phyloP scores from a whole-genome alignment of 2,797 vertebrate genomes.

The Lycodopsis pacificus region DNA sequence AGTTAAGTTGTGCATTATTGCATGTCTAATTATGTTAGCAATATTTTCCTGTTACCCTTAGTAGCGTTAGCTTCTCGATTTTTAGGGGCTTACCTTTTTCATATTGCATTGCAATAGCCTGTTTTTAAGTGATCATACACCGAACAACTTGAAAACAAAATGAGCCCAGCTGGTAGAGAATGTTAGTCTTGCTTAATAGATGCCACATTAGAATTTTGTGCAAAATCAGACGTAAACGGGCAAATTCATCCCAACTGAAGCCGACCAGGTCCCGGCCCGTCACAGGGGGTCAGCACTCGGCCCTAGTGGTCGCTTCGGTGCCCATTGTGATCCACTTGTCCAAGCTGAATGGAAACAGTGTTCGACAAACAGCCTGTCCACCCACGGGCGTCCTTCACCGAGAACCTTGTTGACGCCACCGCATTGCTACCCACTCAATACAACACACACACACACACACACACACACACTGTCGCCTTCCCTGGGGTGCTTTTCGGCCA shows the following conservation, averaged over 20 bases:
- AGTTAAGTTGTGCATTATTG: background rate
- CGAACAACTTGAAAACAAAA: background rate
- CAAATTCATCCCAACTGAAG: background rate
- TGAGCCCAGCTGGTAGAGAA: background rate
- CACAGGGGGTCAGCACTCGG: conserved; percentile 17
- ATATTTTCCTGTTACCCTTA: background rate
- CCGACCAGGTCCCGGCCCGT: background rate
- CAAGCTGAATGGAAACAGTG: conserved; percentile 74
- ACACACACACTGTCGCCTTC: conserved; percentile 45
- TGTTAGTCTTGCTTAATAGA: background rate
- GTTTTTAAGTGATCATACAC: background rate
- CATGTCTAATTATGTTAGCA: background rate
- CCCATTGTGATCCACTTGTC: conserved; percentile 60
- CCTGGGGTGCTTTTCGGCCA: conserved; percentile 34
- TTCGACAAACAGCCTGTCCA: conserved; percentile 78
- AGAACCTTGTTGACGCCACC: conserved; percentile 39
- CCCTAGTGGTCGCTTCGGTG: conserved; percentile 27
- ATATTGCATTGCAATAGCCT: background rate
- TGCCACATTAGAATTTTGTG: background rate
- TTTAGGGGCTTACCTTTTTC: background rate
- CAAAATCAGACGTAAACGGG: background rate
- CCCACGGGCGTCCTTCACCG: conserved; percentile 65
- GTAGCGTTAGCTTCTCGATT: too few relatives aligned
- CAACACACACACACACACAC: conserved; percentile 35
- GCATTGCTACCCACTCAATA: conserved; percentile 38